Percentiles rank a stretch among this genome's conserved stretches.
These are phyloP conservation scores for Aricia artaxerxes DNA, from an alignment of 2,888 invertebrate genomes.

Conservation along the genomic window DNA sequence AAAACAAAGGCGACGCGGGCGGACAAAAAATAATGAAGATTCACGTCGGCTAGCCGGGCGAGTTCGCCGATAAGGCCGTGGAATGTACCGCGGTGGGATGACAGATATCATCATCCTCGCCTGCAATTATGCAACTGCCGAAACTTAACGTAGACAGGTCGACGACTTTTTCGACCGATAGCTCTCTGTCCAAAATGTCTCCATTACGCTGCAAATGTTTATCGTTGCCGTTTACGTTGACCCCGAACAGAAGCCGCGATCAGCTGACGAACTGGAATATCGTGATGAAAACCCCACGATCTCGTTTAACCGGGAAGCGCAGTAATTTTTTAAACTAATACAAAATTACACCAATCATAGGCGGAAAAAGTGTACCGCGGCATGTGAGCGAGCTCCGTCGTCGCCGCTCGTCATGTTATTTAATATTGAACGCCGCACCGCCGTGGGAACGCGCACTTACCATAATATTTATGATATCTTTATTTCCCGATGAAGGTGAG, in stretches of 20 bases:
- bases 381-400: constrained; percentile 35
- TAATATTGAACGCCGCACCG: constrained; percentile 49
- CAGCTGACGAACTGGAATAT: constrained; percentile 14
- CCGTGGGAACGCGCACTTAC: constrained; percentile 35
- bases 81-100: neutral
- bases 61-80: neutral
- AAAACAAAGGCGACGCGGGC: constrained; percentile 3
- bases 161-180: neutral
- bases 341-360: constrained; percentile 30
- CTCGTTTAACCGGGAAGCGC: neutral
- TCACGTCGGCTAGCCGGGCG: neutral
- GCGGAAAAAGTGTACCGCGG: constrained; percentile 35
- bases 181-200: neutral
- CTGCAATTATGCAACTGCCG: neutral
- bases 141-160: neutral
- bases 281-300: constrained; percentile 4
- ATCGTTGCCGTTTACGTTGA: neutral
- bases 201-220: neutral
- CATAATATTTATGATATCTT: constrained; percentile 31
- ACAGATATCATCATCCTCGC: constrained; percentile 16
- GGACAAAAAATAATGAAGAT: neutral
- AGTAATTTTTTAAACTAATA: constrained; percentile 29
- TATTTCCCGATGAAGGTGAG: constrained; percentile 16
- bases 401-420: constrained; percentile 56
- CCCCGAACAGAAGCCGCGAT: neutral